Evolutionary conservation across 2,113 vertebrate species (phyloP).

Genomic region (Gymnobelideus leadbeateri): DNA sequence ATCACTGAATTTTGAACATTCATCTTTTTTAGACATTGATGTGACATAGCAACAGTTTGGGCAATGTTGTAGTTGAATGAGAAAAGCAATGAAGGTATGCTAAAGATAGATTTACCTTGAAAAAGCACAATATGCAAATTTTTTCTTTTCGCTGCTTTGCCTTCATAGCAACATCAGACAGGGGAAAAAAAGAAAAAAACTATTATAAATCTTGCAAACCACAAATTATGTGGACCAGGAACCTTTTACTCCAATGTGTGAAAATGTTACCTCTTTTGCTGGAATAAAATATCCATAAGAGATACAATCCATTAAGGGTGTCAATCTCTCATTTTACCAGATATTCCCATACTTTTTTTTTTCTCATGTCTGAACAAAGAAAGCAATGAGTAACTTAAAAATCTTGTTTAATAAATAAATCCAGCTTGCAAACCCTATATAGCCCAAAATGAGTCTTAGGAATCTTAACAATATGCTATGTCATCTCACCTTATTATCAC

Average conservation of each 20-base stretch:
- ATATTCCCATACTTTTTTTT: slow-evolving; percentile 54
- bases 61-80: background rate
- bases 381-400: slow-evolving; percentile 50
- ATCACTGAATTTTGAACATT: background rate
- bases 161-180: background rate
- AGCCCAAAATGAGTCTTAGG: slow-evolving; percentile 58
- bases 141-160: background rate
- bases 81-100: background rate
- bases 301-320: background rate
- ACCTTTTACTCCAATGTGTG: background rate
- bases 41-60: background rate
- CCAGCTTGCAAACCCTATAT: slow-evolving; percentile 57
- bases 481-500: slow-evolving; percentile 76
- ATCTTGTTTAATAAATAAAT: slow-evolving; percentile 74
- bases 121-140: background rate
- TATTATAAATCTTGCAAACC: background rate
- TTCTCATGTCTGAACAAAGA: slow-evolving; percentile 31
- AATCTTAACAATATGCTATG: slow-evolving; percentile 60
- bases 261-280: background rate
- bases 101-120: background rate
- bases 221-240: background rate
- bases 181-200: background rate
- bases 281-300: background rate
- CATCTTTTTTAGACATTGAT: background rate
- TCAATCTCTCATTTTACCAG: background rate